Evolutionary conservation across 2,888 invertebrate species (phyloP), one percentile per base, ranked within the genome.

Genomic region (Polylopha cassiicola): DNA sequence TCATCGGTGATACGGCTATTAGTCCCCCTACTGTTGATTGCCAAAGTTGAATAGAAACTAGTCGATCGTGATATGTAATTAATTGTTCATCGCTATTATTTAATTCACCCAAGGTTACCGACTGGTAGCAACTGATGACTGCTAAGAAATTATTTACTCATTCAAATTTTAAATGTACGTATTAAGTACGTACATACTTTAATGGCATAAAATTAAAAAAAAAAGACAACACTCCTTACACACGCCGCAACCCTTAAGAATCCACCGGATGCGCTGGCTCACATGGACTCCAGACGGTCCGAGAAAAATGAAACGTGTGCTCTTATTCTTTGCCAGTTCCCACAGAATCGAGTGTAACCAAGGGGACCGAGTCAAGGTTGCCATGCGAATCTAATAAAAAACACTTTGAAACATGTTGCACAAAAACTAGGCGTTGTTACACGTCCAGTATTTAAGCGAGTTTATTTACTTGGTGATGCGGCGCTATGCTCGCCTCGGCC

Each of bases 231-330:
- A 55, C 14, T 31, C 29, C 30, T 32, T 37, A 17, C 28, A 14
- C 22, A 45, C 32, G 23, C 52, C 52, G 56, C 55, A 46, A 57
- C 58, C 61, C 65, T 63, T 62, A 62, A 60, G 59, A 65, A 58
- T 61, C 56, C 54, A 67, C 78, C 81, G 80, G 80, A 80, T 79
- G 76, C 75, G 72, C 56, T 53, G 53, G 65, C 77, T 84, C 84
- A 84, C 75, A 80, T 84, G 84, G 73, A 54, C 65, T 65, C 73
- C 84, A 82, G 78, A 77, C 81, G 76, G 55, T 46, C 67, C 56
- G 56, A 59, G 67, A 65, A 68, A 66, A 71, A 67, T 65, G 65
- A 71, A 75, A 71, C 63, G 70, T 70, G 67, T 65, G 69, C 64
- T 66, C 69, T 60, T 62, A 58, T 61, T 67, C 62, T 47, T 47